These are phyloP conservation scores for Tachina grossa DNA, from an alignment of 2,888 invertebrate genomes.

Conservation along the genomic window DNA sequence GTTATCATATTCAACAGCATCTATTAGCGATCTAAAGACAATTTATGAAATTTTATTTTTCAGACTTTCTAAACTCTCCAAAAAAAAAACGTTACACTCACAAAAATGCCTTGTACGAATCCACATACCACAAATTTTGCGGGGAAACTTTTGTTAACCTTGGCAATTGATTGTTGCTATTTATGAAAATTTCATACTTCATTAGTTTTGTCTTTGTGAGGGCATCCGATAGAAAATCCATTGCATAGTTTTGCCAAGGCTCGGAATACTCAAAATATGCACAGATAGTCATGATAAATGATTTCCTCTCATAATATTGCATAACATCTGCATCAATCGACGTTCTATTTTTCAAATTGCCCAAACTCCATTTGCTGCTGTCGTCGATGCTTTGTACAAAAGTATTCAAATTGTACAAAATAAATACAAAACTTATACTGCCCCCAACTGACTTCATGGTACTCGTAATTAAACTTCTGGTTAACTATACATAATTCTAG, in stretches of 20 bases:
- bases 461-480: neutral
- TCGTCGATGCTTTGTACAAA: neutral
- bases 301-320: constrained; percentile 57
- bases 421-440: neutral
- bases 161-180: neutral
- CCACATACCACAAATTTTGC: constrained; percentile 69
- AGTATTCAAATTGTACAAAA: neutral
- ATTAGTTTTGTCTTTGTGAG: constrained; percentile 18
- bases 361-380: constrained; percentile 31
- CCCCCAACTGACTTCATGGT: constrained; percentile 18
- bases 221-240: constrained; percentile 45
- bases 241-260: constrained; percentile 42
- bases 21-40: constrained; percentile 41
- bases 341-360: neutral
- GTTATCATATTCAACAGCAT: neutral
- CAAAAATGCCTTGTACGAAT: constrained; percentile 59
- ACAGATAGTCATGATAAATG: constrained; percentile 42
- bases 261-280: constrained; percentile 44
- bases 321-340: constrained; percentile 53
- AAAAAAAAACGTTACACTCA: constrained; percentile 35
- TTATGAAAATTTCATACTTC: constrained; percentile 60
- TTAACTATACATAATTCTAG: neutral
- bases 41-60: neutral
- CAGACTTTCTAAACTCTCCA: neutral
- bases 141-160: neutral